phyloP scores from a whole-genome alignment of 2,113 vertebrate genomes.

The Scophthalmus maximus region DNA sequence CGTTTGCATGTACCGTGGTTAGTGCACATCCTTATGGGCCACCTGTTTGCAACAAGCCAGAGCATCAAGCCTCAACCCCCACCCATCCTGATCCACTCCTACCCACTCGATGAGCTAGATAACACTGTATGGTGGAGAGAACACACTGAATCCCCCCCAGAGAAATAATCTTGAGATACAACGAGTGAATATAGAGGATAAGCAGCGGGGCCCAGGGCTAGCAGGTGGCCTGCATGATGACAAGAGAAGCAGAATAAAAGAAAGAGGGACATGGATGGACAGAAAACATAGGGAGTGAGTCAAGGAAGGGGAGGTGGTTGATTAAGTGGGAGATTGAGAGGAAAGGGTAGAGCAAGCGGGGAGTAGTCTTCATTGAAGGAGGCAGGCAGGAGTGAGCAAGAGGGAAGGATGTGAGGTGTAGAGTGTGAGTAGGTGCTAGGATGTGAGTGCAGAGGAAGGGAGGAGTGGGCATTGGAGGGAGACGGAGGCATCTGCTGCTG shows the following conservation, averaged over 20 bases:
- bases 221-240: conserved; percentile 64
- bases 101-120: conserved; percentile 69
- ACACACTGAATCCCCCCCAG: conserved; percentile 59
- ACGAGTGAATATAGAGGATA: conserved; percentile 50
- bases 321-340: conserved; percentile 29
- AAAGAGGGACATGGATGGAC: conserved; percentile 31
- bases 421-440: conserved; percentile 52
- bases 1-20: conserved; percentile 35
- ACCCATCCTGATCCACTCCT: conserved; percentile 58
- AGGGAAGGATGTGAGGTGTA: conserved; percentile 11
- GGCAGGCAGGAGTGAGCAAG: conserved; percentile 23
- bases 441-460: conserved; percentile 51
- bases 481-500: conserved; percentile 66
- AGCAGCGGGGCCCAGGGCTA: conserved; percentile 62
- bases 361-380: conserved; percentile 52
- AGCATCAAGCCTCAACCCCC: conserved; percentile 54
- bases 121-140: conserved; percentile 55
- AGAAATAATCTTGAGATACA: conserved; percentile 75
- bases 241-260: conserved; percentile 37
- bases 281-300: conserved; percentile 27
- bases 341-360: conserved; percentile 1
- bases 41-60: conserved; percentile 70
- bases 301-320: conserved; percentile 20
- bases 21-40: conserved; percentile 46
- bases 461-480: conserved; percentile 57